Evolutionary conservation across 2,797 vertebrate genomes (phyloP).

Genomic region (Dicrostonyx torquatus): DNA sequence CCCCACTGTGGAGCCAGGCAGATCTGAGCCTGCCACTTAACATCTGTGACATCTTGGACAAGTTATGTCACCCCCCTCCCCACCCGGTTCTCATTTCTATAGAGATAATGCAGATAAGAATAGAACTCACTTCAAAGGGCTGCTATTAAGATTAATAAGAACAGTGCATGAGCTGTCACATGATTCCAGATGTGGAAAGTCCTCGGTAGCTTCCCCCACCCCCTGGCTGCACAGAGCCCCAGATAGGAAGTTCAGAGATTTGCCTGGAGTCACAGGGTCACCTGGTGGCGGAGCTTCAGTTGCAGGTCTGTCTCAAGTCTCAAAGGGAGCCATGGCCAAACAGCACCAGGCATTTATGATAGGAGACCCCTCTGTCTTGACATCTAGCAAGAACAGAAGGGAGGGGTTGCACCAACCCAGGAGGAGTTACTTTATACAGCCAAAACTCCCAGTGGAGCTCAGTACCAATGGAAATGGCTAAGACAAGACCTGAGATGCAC

Average conservation of each 20-base stretch:
- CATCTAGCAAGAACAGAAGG: background rate
- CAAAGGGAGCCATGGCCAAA: background rate
- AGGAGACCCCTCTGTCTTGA: accelerated
- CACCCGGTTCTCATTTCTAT: background rate
- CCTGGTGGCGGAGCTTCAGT: background rate
- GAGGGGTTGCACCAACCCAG: background rate
- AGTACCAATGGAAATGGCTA: too few relatives aligned
- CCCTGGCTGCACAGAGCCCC: background rate
- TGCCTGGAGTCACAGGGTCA: background rate
- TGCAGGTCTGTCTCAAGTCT: background rate
- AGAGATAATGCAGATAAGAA: conserved; percentile 64
- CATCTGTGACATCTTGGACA: conserved; percentile 44
- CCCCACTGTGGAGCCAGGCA: background rate
- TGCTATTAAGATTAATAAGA: conserved; percentile 57
- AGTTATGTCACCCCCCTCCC: conserved; percentile 1
- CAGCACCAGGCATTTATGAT: accelerated
- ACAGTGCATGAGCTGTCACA: conserved; percentile 7
- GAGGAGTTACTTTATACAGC: background rate
- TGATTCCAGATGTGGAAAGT: background rate
- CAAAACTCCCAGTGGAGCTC: background rate
- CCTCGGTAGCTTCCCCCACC: background rate
- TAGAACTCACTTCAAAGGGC: conserved; percentile 61
- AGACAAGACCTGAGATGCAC: background rate
- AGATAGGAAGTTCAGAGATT: background rate
- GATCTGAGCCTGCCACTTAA: background rate